phyloP scores from a whole-genome alignment of 2,113 vertebrate species.

The Chaetodon trifascialis region DNA sequence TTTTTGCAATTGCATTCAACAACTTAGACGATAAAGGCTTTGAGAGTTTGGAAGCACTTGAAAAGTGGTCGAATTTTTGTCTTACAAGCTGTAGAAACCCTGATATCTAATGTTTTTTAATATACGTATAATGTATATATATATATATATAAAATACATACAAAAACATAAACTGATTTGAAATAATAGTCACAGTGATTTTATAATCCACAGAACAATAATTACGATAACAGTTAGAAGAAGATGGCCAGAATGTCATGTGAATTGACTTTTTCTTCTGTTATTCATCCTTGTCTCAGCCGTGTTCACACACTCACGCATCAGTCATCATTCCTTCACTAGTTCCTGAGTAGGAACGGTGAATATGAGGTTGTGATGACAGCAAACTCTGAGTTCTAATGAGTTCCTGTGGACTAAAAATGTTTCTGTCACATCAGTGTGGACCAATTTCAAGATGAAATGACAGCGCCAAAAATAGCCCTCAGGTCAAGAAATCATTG shows the following conservation, averaged over 20 bases:
- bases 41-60: no score
- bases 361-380: conserved; percentile 29
- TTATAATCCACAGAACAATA: background rate
- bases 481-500: background rate
- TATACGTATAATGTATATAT: no score
- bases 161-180: background rate
- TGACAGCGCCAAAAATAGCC: background rate
- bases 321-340: background rate
- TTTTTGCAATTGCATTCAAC: no score
- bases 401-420: background rate
- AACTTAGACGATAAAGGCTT: no score
- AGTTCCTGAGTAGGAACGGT: background rate
- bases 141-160: no score
- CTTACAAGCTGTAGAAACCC: no score
- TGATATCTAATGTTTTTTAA: no score
- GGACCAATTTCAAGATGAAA: background rate
- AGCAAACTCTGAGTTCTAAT: background rate
- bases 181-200: background rate
- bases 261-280: background rate
- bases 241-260: background rate
- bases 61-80: no score
- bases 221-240: no score
- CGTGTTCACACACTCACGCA: background rate
- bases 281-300: background rate
- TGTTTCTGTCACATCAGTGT: background rate